Evolutionary conservation across 2,797 vertebrate genomes (phyloP).

Genomic region (Pseudopleuronectes americanus): DNA sequence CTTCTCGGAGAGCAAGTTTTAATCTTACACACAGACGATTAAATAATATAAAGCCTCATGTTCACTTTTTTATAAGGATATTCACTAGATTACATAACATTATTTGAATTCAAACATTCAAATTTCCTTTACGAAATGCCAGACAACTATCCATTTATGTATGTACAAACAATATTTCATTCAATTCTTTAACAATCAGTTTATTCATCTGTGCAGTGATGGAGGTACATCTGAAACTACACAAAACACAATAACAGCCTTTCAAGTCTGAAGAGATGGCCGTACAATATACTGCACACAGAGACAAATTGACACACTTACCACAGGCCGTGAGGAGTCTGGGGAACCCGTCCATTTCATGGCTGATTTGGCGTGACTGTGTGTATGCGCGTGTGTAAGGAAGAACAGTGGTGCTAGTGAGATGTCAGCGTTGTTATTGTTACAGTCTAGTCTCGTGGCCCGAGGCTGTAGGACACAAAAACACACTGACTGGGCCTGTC

Average conservation of each 20-base stretch:
- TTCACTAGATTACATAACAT: neutral
- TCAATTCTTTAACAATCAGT: neutral
- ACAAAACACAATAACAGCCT: neutral
- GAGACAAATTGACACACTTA: constrained; percentile 52
- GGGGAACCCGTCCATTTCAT: constrained; percentile 56
- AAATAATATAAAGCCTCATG: neutral
- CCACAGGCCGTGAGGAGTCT: constrained; percentile 46
- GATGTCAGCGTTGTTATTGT: constrained; percentile 78
- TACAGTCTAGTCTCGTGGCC: constrained; percentile 78
- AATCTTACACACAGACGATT: neutral
- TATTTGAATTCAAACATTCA: neutral
- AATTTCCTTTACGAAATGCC: neutral
- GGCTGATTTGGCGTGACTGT: constrained; percentile 57
- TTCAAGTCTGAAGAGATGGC: neutral
- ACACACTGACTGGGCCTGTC: constrained; percentile 71
- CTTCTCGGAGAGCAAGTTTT: constrained; percentile 12
- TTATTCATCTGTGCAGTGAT: neutral
- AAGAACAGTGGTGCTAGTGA: constrained; percentile 71
- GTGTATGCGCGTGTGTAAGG: constrained; percentile 29
- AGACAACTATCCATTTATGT: neutral
- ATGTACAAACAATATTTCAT: neutral
- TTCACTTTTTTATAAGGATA: neutral
- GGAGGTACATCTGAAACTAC: neutral
- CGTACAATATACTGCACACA: constrained; percentile 7
- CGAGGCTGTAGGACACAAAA: constrained; percentile 79